Evolutionary conservation across 2,797 vertebrate genomes (phyloP), one percentile per base, ranked within the genome.

Genomic region (Aythya fuligula): DNA sequence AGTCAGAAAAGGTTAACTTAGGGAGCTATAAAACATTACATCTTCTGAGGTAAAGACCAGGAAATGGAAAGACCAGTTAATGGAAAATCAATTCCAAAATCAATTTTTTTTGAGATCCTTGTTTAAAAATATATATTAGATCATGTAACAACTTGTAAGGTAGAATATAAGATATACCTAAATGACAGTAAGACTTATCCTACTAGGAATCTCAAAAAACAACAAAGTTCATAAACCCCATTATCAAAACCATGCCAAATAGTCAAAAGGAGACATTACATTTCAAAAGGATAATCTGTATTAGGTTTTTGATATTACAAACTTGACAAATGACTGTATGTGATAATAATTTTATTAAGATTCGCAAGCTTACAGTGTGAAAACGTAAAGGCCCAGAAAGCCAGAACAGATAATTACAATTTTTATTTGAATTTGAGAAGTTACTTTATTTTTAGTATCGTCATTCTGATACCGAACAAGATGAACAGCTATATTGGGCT

Each of bases 301-400:
- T 85, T 13, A 57, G 25, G 30, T 9, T 84, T 90, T 71, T 93
- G 34, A 43, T 78, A 79, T 76, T 90, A 85, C 24, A 74, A 80
- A 86, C 11, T 47, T 66, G 43, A 81, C 56, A 25, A 38, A 21
- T 6, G 66, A 81, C 27, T 65, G 49, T 71, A 74, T 60, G 54
- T 56, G 61, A 30, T 77, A 90, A 92, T 88, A 84, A 67, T 58
- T 8, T 79, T 94, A 84, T 71, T 86, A 80, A 86, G 39, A 74
- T 66, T 85, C 88, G 49, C 54, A 28, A 71, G 13, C 17, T 77
- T 51, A 19, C 10, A 84, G 15, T 85, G 8, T 61, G 34, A 75
- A 89, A 91, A 78, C 27, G 27, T 45, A 43, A 66, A 57, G 10
- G 9, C 8, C 39, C 11, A 47, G 43, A 89, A 64, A 89, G 6